Evolutionary conservation across 2,797 vertebrate genomes (phyloP).

Genomic region (Sebastes elongatus): DNA sequence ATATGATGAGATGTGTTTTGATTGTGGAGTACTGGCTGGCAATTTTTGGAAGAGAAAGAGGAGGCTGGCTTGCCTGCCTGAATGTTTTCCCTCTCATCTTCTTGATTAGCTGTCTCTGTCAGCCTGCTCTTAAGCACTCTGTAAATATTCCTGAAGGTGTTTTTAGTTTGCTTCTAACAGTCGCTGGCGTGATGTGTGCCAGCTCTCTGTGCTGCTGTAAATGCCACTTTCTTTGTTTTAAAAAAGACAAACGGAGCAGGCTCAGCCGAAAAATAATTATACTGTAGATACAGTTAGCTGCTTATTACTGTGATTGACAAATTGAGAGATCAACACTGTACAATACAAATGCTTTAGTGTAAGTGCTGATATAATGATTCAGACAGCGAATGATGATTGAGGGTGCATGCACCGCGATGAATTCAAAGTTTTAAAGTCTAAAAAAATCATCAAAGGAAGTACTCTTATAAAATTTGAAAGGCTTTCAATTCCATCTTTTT

Average conservation of each 20-base stretch:
- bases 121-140: constrained; percentile 59
- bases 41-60: constrained; percentile 52
- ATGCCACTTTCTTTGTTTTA: constrained; percentile 60
- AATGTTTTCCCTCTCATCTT: constrained; percentile 64
- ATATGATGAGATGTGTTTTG: constrained; percentile 51
- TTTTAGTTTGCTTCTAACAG: constrained; percentile 59
- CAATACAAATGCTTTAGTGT: constrained; percentile 23
- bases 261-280: constrained; percentile 49
- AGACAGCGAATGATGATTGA: constrained; percentile 26
- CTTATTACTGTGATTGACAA: constrained; percentile 60
- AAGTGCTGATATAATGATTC: constrained; percentile 32
- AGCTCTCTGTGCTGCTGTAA: constrained; percentile 37
- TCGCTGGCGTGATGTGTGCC: constrained; percentile 35
- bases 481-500: neutral
- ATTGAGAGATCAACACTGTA: constrained; percentile 41
- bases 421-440: constrained; percentile 11
- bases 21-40: constrained; percentile 55
- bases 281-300: constrained; percentile 40
- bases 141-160: constrained; percentile 71
- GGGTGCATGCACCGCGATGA: neutral
- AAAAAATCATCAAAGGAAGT: constrained; percentile 16
- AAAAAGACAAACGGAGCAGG: constrained; percentile 49
- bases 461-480: neutral
- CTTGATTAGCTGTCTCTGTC: constrained; percentile 68
- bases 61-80: constrained; percentile 32